Evolutionary conservation across 2,888 invertebrate species (phyloP).

Genomic region (Brachylomia viminalis): DNA sequence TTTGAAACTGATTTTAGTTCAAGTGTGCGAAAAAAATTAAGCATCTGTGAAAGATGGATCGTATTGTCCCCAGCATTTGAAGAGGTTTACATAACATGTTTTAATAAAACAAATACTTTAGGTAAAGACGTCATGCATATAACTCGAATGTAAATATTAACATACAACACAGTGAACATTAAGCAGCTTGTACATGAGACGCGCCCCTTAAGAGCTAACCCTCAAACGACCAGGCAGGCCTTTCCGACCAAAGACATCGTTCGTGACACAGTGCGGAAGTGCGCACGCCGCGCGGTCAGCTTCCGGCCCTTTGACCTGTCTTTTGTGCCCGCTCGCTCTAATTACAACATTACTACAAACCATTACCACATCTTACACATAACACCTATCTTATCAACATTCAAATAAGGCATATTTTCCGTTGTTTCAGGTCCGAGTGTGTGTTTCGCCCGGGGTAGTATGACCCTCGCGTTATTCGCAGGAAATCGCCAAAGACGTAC

Average conservation of each 20-base stretch:
- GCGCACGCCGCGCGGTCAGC: constrained; percentile 85
- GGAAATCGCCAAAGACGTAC: constrained; percentile 83
- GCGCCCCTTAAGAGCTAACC: constrained; percentile 67
- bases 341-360: constrained; percentile 78
- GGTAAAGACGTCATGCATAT: neutral
- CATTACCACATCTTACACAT: constrained; percentile 39
- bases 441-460: constrained; percentile 73
- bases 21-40: neutral
- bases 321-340: constrained; percentile 79
- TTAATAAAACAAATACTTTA: neutral
- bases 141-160: constrained; percentile 25
- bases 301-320: constrained; percentile 88
- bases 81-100: neutral
- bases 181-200: constrained; percentile 50
- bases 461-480: constrained; percentile 75
- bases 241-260: constrained; percentile 81
- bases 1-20: neutral
- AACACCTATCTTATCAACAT: constrained; percentile 58
- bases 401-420: constrained; percentile 68
- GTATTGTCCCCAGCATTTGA: neutral
- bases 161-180: constrained; percentile 13
- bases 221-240: constrained; percentile 73
- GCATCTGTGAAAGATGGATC: neutral
- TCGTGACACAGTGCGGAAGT: constrained; percentile 81
- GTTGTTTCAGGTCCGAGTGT: constrained; percentile 63